Percentiles rank a stretch among this genome's conserved stretches.
These are phyloP conservation scores for Nesidiocoris tenuis DNA, from an alignment of 2,888 invertebrate genomes.

Conservation along the genomic window DNA sequence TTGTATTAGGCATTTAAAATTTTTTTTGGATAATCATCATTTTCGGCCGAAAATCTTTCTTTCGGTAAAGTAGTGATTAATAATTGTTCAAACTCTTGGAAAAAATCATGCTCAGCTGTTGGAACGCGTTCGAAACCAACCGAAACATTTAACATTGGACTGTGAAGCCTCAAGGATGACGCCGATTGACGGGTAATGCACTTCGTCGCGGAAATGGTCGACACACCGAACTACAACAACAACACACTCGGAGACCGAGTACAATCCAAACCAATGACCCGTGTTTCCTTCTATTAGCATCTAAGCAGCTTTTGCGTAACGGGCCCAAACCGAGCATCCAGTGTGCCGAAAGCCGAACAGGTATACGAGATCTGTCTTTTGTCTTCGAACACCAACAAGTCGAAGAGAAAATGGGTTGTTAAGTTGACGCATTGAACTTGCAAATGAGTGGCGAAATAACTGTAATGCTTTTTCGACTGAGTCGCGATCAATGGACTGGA, in stretches of 20 bases:
- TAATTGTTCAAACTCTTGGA: no score
- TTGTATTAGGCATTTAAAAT: no score
- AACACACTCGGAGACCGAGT: neutral
- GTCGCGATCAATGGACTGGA: no score
- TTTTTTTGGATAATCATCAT: no score
- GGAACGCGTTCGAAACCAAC: no score
- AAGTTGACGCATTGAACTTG: neutral
- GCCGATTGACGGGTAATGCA: neutral
- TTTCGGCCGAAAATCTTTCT: no score
- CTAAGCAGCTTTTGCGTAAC: conserved; percentile 3
- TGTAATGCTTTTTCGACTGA: neutral
- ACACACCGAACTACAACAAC: neutral
- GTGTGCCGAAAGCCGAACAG: no score
- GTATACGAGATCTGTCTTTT: neutral
- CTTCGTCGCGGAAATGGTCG: neutral
- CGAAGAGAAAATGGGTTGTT: neutral
- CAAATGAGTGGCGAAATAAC: neutral
- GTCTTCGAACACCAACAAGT: neutral
- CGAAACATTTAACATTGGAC: no score
- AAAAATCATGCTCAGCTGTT: no score
- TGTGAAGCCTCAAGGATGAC: neutral
- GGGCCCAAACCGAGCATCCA: neutral
- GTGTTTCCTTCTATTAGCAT: conserved; percentile 3
- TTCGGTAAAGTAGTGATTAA: no score
- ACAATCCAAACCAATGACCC: conserved; percentile 9